A percentile compares a stretch with the other conserved stretches of the same genome.
Evolutionary conservation across 2,888 invertebrate species (phyloP).

Genomic region (Erpobdella octoculata): DNA sequence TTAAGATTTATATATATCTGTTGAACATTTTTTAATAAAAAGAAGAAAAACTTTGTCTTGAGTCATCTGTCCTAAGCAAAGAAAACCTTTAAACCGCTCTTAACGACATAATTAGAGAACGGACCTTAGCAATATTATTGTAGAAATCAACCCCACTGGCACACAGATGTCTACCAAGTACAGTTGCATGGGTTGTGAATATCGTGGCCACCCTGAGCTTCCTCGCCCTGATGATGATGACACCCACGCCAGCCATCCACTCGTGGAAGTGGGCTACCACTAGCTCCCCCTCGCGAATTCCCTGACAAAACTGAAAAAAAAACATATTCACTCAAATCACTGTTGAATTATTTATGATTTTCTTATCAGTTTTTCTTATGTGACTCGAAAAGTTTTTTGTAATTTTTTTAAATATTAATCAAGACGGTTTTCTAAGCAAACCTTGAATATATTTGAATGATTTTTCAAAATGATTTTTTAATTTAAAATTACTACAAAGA

Average conservation of each 20-base stretch:
- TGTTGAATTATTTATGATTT: no score
- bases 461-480: no score
- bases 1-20: no score
- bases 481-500: no score
- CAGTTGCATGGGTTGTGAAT: conserved; percentile 96
- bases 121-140: conserved; percentile 75
- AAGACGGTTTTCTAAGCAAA: no score
- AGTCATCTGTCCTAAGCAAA: conserved; percentile 12
- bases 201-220: conserved; percentile 85
- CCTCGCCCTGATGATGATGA: conserved; percentile 75
- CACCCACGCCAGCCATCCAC: conserved; percentile 93
- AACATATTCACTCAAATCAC: not conserved
- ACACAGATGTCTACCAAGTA: conserved; percentile 89
- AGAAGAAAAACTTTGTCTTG: no score
- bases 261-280: conserved; percentile 95
- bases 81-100: no score
- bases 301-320: conserved; percentile 43
- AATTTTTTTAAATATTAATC: no score
- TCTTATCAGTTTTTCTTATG: conserved; percentile 44
- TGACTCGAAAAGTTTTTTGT: not conserved
- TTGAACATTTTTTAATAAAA: no score
- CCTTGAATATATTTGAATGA: no score
- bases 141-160: conserved; percentile 97
- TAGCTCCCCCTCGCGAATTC: conserved; percentile 37
- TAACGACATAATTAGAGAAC: not conserved